phyloP scores from a whole-genome alignment of 1,140 invertebrate genomes.

The Ceratoteleas bidentatus region DNA sequence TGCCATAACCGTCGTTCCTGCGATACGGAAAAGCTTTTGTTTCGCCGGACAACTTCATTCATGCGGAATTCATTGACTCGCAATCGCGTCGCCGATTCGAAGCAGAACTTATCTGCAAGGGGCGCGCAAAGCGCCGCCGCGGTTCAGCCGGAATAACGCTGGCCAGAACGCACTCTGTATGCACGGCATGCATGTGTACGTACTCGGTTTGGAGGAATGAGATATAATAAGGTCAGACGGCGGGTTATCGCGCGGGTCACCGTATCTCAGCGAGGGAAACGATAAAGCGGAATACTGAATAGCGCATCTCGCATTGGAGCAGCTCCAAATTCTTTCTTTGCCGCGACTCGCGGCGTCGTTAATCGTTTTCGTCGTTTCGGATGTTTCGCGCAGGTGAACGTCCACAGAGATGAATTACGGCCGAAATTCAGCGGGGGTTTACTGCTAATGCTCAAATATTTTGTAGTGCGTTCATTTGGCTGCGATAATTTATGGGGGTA shows the following conservation, averaged over 20 bases:
- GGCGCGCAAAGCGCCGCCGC: conserved; percentile 19
- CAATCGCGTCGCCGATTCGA: conserved; percentile 37
- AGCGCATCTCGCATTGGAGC: conserved; percentile 53
- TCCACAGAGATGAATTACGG: no score
- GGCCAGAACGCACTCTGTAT: conserved; percentile 47
- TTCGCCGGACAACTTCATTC: conserved; percentile 57
- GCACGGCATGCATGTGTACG: conserved; percentile 34
- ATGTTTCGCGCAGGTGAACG: conserved; percentile 20
- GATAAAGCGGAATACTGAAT: conserved; percentile 69
- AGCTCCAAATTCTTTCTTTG: conserved; percentile 61
- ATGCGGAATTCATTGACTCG: conserved; percentile 69
- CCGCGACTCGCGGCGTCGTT: conserved; percentile 9
- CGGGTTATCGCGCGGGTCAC: conserved; percentile 73
- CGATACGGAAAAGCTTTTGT: conserved; percentile 20
- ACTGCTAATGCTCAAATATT: no score
- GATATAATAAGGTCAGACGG: conserved; percentile 78
- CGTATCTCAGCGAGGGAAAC: conserved; percentile 71
- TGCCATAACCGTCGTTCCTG: not conserved
- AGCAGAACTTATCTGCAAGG: conserved; percentile 49
- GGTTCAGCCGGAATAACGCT: conserved; percentile 27
- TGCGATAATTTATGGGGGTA: no score
- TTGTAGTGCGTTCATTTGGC: no score
- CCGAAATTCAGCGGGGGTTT: no score
- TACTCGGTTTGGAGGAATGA: conserved; percentile 61
- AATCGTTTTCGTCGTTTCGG: conserved; percentile 15